These are phyloP conservation scores for Ormia ochracea DNA, from an alignment of 2,888 invertebrate genomes.

Conservation along the genomic window DNA sequence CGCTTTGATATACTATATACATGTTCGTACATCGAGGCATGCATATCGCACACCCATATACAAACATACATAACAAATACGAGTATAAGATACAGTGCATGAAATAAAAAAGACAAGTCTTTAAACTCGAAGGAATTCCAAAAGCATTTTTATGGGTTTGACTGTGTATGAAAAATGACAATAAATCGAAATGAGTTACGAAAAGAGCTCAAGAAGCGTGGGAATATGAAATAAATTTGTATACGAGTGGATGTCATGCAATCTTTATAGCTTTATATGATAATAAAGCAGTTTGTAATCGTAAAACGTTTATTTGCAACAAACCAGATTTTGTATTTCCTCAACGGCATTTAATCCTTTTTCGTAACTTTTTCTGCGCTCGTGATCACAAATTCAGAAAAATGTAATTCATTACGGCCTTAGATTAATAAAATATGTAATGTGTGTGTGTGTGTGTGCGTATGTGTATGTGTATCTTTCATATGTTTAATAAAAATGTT, in stretches of 20 bases:
- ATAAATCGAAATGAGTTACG: not conserved
- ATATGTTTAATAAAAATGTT: no score
- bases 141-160: conserved; percentile 50
- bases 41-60: not conserved
- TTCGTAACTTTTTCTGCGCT: not conserved
- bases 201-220: not conserved
- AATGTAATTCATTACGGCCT: not conserved
- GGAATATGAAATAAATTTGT: conserved; percentile 26
- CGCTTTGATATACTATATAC: not conserved
- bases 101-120: conserved; percentile 17
- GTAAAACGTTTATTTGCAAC: conserved; percentile 2
- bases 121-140: conserved; percentile 45
- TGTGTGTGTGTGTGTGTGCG: no score
- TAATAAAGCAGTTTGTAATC: not conserved
- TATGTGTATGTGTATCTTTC: no score
- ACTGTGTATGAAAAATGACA: not conserved
- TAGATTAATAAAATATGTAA: not conserved
- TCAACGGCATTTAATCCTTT: not conserved
- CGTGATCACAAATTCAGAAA: not conserved
- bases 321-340: conserved; percentile 3
- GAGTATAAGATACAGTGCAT: not conserved
- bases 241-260: not conserved
- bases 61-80: not conserved
- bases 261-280: conserved; percentile 10
- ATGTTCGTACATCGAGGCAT: not conserved